These are phyloP conservation scores for Diabrotica balteata DNA, from an alignment of 2,888 invertebrate genomes.

Conservation along the genomic window DNA sequence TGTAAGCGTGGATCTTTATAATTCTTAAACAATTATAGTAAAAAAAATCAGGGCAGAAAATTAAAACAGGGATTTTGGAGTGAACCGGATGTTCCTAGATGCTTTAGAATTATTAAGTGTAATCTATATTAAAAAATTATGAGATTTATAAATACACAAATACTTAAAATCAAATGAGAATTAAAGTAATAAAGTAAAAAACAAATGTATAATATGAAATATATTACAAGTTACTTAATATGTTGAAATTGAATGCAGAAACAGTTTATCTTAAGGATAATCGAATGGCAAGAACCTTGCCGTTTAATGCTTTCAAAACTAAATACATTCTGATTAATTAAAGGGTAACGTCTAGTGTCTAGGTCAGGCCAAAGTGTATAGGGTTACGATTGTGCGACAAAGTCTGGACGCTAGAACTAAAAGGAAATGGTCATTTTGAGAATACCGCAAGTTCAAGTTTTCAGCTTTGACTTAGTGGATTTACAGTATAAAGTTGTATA, in stretches of 20 bases:
- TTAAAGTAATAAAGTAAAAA: no score
- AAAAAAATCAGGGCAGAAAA: no score
- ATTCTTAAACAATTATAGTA: no score
- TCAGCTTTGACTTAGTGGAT: conserved; percentile 15
- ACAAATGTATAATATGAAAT: neutral
- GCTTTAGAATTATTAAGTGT: no score
- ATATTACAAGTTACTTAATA: neutral
- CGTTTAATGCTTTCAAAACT: conserved; percentile 6
- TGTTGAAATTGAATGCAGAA: neutral
- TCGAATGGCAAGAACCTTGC: conserved; percentile 3
- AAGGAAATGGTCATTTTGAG: conserved; percentile 22
- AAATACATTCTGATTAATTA: conserved; percentile 12
- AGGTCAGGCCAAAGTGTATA: conserved; percentile 6
- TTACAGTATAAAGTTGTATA: conserved; percentile 7
- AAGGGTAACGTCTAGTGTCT: conserved; percentile 11
- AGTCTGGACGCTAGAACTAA: conserved; percentile 10
- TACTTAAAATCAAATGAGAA: no score
- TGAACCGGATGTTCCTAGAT: no score
- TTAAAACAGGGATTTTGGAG: no score
- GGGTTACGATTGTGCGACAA: conserved; percentile 17
- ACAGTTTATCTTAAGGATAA: neutral
- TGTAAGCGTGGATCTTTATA: no score
- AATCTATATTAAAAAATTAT: no score
- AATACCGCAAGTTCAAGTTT: conserved; percentile 21
- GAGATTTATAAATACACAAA: no score